Conservation (phyloP, 2,113 vertebrate species). For the Anoplopoma fimbria region DNA sequence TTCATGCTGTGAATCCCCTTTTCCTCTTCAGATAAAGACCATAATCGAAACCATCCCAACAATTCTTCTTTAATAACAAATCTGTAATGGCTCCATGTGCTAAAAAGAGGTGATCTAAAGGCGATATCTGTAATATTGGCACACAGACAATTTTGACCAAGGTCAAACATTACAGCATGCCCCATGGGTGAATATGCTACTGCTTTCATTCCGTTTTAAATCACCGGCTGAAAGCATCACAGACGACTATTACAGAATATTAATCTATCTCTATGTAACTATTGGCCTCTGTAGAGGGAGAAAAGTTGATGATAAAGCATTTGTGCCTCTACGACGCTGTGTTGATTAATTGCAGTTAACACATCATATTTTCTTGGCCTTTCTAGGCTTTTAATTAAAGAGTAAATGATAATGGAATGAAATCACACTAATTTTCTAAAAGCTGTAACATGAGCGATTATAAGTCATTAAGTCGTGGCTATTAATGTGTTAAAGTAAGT, state of each 20-base stretch:
- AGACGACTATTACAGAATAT: conserved; percentile 3
- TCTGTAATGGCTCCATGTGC: neutral
- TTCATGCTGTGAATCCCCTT: conserved; percentile 2
- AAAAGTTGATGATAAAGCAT: conserved; percentile 32
- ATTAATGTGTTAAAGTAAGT: conserved; percentile 38
- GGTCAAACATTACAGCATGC: conserved; percentile 20
- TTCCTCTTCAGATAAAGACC: neutral
- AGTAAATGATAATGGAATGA: conserved; percentile 18
- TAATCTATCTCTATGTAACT: conserved; percentile 5
- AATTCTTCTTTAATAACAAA: conserved; percentile 4
- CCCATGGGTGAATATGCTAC: neutral
- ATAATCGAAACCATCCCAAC: conserved; percentile 5
- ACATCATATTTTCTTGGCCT: conserved; percentile 25
- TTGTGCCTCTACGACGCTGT: conserved; percentile 3
- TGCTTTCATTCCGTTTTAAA: conserved; percentile 21
- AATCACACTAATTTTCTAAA: conserved; percentile 35
- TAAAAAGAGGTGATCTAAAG: neutral
- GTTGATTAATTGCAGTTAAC: conserved; percentile 40
- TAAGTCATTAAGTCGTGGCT: conserved; percentile 10
- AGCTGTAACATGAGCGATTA: conserved; percentile 21
- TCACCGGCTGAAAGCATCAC: neutral
- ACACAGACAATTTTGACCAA: conserved; percentile 1
- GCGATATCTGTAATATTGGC: neutral
- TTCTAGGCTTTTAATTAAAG: conserved; percentile 36
- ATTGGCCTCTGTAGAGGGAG: conserved; percentile 4